Conservation (phyloP, 2,888 invertebrate species). For the Troglohyphantes excavatus region DNA sequence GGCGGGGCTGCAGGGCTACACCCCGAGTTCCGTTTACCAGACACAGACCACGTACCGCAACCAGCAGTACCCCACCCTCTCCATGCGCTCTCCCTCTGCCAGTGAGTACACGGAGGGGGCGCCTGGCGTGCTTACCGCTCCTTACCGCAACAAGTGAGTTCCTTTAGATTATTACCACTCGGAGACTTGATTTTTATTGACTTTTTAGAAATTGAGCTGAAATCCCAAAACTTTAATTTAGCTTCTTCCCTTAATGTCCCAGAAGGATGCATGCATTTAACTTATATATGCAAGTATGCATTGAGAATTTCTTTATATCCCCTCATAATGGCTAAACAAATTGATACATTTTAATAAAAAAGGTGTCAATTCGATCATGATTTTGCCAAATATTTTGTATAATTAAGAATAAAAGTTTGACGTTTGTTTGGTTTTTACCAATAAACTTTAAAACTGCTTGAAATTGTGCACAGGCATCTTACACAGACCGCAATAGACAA, state of each 20-base stretch:
- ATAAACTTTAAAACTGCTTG: too few relatives aligned
- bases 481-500: too few relatives aligned
- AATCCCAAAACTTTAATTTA: background rate
- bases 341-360: too few relatives aligned
- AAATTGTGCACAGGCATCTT: too few relatives aligned
- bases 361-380: too few relatives aligned
- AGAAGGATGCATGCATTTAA: background rate
- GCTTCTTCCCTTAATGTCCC: background rate
- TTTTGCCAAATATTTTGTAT: too few relatives aligned
- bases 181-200: background rate
- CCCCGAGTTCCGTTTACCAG: slow-evolving; percentile 82
- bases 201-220: too few relatives aligned
- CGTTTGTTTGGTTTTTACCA: too few relatives aligned
- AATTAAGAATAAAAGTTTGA: too few relatives aligned
- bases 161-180: background rate
- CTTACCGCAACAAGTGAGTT: slow-evolving; percentile 63
- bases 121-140: slow-evolving; percentile 40
- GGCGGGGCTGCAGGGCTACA: slow-evolving; percentile 81
- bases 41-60: slow-evolving; percentile 82
- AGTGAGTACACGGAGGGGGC: slow-evolving; percentile 34
- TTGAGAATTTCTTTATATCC: too few relatives aligned
- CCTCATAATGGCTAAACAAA: too few relatives aligned
- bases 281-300: too few relatives aligned
- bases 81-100: slow-evolving; percentile 57
- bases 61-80: slow-evolving; percentile 83